These are phyloP conservation scores for Aphelenchoides besseyi DNA, from an alignment of 1,140 invertebrate genomes.

Conservation along the genomic window DNA sequence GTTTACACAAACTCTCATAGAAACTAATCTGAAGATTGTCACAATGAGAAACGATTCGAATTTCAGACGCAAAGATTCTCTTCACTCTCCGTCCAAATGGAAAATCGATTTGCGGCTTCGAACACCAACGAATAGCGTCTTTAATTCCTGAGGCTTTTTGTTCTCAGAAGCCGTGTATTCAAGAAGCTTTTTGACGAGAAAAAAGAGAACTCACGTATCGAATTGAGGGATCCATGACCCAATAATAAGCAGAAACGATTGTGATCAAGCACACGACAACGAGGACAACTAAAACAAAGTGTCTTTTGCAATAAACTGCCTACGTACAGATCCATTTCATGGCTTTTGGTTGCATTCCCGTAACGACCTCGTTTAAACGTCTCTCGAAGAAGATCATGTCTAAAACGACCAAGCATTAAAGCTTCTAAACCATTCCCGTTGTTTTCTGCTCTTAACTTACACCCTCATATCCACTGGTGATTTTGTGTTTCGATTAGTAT, in stretches of 20 bases:
- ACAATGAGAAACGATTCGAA: not conserved
- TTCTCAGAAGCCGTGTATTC: not conserved
- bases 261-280: not conserved
- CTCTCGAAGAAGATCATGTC: slow-evolving; percentile 26
- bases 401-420: not conserved
- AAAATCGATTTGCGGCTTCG: too few species aligned
- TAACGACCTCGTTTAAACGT: slow-evolving; percentile 9
- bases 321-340: slow-evolving; percentile 19
- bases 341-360: slow-evolving; percentile 19
- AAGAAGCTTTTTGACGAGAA: not conserved
- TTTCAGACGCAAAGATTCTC: too few species aligned
- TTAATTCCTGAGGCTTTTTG: not conserved
- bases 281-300: not conserved
- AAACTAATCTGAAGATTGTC: slow-evolving; percentile 8
- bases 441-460: not conserved
- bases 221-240: slow-evolving; percentile 17
- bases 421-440: not conserved
- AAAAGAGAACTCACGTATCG: slow-evolving; percentile 19
- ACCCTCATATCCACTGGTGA: too few species aligned
- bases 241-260: slow-evolving; percentile 14
- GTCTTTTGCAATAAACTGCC: not conserved
- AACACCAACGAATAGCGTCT: not conserved
- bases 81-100: too few species aligned
- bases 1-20: slow-evolving; percentile 12
- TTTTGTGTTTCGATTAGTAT: not conserved